phyloP scores from a whole-genome alignment of 2,888 invertebrate genomes.

The Phasia obesa region DNA sequence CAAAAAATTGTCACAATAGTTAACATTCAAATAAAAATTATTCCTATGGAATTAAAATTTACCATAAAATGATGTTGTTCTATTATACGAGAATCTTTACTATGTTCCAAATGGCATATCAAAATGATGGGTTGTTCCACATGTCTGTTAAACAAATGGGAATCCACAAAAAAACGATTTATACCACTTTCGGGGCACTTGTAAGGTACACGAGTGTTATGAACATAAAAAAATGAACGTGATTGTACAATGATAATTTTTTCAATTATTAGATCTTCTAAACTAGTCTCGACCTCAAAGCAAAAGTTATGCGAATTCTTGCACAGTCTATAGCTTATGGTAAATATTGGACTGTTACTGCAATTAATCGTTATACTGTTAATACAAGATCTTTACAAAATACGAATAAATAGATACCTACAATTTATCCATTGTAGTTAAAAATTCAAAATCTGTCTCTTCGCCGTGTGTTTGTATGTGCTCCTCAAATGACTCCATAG shows the following conservation, averaged over 20 bases:
- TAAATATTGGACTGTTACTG: slow-evolving; percentile 74
- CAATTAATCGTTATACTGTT: slow-evolving; percentile 25
- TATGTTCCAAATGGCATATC: slow-evolving; percentile 72
- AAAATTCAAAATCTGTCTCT: slow-evolving; percentile 78
- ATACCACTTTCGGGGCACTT: slow-evolving; percentile 71
- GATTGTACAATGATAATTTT: slow-evolving; percentile 79
- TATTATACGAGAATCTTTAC: slow-evolving; percentile 72
- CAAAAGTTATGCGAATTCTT: slow-evolving; percentile 79
- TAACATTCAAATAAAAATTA: neutral
- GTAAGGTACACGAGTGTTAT: slow-evolving; percentile 75
- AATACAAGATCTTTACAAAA: neutral
- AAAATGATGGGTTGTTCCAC: slow-evolving; percentile 79
- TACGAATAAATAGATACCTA: slow-evolving; percentile 68
- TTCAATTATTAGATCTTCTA: slow-evolving; percentile 75
- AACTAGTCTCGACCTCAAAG: slow-evolving; percentile 75
- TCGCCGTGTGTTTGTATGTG: slow-evolving; percentile 79
- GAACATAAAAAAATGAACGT: slow-evolving; percentile 77
- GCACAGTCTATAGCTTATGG: slow-evolving; percentile 77
- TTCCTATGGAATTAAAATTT: slow-evolving; percentile 42
- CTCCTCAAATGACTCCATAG: slow-evolving; percentile 76
- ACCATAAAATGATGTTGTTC: slow-evolving; percentile 81
- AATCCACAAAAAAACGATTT: slow-evolving; percentile 78
- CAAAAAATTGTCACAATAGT: neutral
- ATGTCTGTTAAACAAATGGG: slow-evolving; percentile 77
- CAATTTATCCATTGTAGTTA: slow-evolving; percentile 73